These are phyloP conservation scores for Conchocele bisecta DNA, from an alignment of 2,888 invertebrate species.

Conservation along the genomic window DNA sequence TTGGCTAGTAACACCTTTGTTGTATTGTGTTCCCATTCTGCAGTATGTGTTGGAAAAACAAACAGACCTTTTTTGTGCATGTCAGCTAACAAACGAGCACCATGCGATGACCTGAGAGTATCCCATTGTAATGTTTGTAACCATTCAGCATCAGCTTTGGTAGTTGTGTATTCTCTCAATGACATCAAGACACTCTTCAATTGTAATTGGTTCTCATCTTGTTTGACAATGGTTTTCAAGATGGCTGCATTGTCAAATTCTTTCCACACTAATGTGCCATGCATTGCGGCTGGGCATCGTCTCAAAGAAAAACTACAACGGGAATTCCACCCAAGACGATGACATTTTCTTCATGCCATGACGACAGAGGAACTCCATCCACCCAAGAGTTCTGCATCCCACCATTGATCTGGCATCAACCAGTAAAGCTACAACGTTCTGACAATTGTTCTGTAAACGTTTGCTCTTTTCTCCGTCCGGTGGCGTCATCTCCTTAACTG, in stretches of 20 bases:
- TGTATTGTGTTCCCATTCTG: conserved; percentile 37
- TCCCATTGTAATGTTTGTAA: conserved; percentile 29
- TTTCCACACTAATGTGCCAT: conserved; percentile 17
- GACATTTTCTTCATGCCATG: background rate
- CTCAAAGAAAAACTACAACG: background rate
- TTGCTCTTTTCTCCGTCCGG: too few relatives aligned
- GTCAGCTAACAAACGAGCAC: background rate
- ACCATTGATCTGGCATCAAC: background rate
- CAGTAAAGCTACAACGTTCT: background rate
- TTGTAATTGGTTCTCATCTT: background rate
- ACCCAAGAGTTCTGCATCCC: background rate
- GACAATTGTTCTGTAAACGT: background rate
- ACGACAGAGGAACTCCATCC: background rate
- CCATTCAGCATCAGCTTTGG: conserved; percentile 14
- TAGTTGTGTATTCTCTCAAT: conserved; percentile 5
- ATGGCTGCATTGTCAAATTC: conserved; percentile 12
- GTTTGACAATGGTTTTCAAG: conserved; percentile 18
- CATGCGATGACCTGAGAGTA: background rate
- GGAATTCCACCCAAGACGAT: background rate
- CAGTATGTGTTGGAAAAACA: conserved; percentile 31
- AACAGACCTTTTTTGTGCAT: conserved; percentile 13
- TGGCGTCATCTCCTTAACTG: too few relatives aligned
- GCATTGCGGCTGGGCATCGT: conserved; percentile 21
- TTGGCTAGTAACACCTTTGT: conserved; percentile 23
- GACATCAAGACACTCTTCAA: background rate